Conservation (phyloP, 2,888 invertebrate species). For the Alloscopus bannaensis region DNA sequence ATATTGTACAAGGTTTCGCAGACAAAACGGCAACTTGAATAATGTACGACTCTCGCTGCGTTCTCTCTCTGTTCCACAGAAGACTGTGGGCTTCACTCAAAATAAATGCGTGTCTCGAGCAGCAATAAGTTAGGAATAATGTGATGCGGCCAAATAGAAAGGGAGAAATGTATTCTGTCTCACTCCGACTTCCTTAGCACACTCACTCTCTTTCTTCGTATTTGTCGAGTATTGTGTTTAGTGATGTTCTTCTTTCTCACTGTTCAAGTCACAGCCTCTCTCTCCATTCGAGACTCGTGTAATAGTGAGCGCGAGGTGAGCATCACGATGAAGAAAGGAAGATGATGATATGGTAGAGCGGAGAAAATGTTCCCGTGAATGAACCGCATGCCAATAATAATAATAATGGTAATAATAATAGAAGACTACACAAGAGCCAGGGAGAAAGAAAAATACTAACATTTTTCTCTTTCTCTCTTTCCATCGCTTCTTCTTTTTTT, state of each 20-base stretch:
- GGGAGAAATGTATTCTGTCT: constrained; percentile 41
- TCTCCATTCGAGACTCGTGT: not conserved
- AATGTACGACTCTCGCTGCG: constrained; percentile 51
- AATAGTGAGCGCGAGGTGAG: not conserved
- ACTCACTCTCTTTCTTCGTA: too few relatives aligned
- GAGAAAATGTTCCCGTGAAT: not conserved
- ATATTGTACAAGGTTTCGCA: not conserved
- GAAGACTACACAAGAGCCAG: constrained; percentile 10
- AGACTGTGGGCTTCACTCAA: too few relatives aligned
- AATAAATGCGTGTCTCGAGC: constrained; percentile 35
- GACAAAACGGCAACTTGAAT: constrained; percentile 46
- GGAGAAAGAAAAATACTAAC: not conserved
- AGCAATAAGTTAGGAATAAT: constrained; percentile 60
- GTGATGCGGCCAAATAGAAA: constrained; percentile 57
- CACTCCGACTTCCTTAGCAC: too few relatives aligned
- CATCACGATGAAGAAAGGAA: not conserved
- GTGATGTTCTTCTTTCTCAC: not conserved
- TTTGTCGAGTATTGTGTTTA: too few relatives aligned
- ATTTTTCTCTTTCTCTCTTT: constrained; percentile 39
- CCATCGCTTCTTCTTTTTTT: constrained; percentile 11
- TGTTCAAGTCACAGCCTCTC: not conserved
- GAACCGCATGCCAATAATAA: constrained; percentile 33
- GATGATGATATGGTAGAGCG: not conserved
- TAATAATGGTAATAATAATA: constrained; percentile 59
- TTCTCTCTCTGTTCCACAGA: constrained; percentile 36